Conservation (phyloP, 2,113 vertebrate species). For the Anguilla japonica region DNA sequence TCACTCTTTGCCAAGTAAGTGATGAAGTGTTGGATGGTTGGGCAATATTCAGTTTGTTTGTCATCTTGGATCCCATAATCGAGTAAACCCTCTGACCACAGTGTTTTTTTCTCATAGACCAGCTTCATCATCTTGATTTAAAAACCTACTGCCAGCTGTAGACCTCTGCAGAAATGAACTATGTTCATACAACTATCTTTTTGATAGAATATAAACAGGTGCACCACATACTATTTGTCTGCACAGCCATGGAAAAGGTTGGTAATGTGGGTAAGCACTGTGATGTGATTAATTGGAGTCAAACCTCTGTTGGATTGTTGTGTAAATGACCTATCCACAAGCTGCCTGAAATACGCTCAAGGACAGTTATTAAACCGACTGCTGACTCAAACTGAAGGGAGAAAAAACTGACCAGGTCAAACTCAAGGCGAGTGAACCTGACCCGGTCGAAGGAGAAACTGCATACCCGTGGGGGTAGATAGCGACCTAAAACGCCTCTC, state of each 20-base stretch:
- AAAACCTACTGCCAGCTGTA: not conserved
- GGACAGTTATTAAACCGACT: not conserved
- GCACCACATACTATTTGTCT: too few relatives aligned
- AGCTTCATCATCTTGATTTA: not conserved
- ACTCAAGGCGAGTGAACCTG: not conserved
- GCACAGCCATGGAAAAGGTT: too few relatives aligned
- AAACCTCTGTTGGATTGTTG: too few relatives aligned
- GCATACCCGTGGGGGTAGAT: not conserved
- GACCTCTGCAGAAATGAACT: not conserved
- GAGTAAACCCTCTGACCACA: not conserved
- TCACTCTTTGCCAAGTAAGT: not conserved
- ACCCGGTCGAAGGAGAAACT: not conserved
- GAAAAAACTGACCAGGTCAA: not conserved
- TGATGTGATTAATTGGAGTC: too few relatives aligned
- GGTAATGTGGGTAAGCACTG: too few relatives aligned
- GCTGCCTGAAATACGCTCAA: too few relatives aligned
- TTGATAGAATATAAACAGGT: too few relatives aligned
- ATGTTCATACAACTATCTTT: too few relatives aligned
- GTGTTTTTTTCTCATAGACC: not conserved
- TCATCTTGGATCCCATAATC: not conserved
- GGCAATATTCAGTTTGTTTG: not conserved
- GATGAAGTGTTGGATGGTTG: not conserved
- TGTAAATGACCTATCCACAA: too few relatives aligned
- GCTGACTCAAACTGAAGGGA: not conserved
- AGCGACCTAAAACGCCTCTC: not conserved